These are phyloP conservation scores for Oenanthe oenanthe DNA, from an alignment of 2,113 vertebrate genomes.

Conservation along the genomic window DNA sequence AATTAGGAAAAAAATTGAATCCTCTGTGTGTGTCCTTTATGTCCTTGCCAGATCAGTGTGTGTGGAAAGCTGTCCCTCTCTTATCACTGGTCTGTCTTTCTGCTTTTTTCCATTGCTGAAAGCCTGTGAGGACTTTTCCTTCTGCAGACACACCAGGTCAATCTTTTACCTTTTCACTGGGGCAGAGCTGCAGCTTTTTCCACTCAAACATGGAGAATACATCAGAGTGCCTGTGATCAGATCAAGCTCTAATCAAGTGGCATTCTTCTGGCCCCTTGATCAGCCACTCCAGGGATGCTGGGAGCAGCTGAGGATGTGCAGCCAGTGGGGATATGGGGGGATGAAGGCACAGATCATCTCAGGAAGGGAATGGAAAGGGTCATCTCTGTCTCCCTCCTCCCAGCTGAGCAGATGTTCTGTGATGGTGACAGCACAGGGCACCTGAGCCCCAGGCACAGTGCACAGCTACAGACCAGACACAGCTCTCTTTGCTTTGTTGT, in stretches of 20 bases:
- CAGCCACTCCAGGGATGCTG: not conserved
- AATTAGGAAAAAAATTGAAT: slow-evolving; percentile 10
- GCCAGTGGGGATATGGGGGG: not conserved
- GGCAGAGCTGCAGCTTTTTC: not conserved
- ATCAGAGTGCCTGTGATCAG: not conserved
- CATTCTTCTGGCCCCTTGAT: not conserved
- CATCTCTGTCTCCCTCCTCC: not conserved
- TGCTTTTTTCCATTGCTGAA: not conserved
- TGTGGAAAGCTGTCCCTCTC: not conserved
- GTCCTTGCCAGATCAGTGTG: slow-evolving; percentile 7
- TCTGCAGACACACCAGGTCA: not conserved
- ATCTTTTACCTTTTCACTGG: not conserved
- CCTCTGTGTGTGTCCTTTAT: not conserved
- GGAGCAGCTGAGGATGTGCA: not conserved
- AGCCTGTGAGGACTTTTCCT: not conserved
- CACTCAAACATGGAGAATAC: not conserved
- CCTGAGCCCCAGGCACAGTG: not conserved
- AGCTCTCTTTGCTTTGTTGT: not conserved
- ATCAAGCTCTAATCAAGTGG: not conserved
- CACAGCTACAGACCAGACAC: not conserved
- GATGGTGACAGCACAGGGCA: not conserved
- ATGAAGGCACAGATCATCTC: not conserved
- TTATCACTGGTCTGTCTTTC: not conserved
- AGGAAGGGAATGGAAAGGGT: not conserved
- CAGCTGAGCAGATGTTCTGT: not conserved